phyloP scores from a whole-genome alignment of 2,888 invertebrate species.

The Harmothoe impar region DNA sequence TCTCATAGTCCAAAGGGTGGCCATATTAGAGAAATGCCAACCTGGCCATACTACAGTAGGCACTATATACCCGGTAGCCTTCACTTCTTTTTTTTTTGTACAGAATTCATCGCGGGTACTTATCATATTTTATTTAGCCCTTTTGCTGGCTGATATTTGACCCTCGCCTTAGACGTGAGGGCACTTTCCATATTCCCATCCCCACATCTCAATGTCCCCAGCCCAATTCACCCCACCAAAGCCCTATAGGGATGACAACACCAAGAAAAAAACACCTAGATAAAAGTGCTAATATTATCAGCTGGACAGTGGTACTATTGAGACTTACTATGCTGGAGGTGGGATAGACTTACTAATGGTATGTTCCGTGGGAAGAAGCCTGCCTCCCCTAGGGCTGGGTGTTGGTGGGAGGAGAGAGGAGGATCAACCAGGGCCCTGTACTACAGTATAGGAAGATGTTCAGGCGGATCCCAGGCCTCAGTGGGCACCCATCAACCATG shows the following conservation, averaged over 20 bases:
- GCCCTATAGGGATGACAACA: neutral
- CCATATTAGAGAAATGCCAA: no score
- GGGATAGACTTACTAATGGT: slow-evolving; percentile 29
- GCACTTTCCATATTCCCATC: neutral
- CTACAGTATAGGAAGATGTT: neutral
- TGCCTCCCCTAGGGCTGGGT: neutral
- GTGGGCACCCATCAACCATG: neutral
- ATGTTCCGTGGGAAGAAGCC: neutral
- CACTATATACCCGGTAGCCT: no score
- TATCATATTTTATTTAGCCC: no score
- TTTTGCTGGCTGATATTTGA: slow-evolving; percentile 1
- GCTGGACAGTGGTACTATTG: neutral
- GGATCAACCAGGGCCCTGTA: no score
- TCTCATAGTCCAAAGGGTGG: no score
- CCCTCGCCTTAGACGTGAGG: neutral
- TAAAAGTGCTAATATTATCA: neutral
- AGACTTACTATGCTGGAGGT: neutral
- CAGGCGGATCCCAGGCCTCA: neutral
- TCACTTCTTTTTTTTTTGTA: no score
- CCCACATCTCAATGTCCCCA: neutral
- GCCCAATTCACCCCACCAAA: neutral
- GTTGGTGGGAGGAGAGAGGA: neutral
- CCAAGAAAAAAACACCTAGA: neutral
- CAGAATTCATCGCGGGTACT: no score
- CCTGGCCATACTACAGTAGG: no score